phyloP scores from a whole-genome alignment of 2,797 vertebrate genomes.

The Gorsachius magnificus region DNA sequence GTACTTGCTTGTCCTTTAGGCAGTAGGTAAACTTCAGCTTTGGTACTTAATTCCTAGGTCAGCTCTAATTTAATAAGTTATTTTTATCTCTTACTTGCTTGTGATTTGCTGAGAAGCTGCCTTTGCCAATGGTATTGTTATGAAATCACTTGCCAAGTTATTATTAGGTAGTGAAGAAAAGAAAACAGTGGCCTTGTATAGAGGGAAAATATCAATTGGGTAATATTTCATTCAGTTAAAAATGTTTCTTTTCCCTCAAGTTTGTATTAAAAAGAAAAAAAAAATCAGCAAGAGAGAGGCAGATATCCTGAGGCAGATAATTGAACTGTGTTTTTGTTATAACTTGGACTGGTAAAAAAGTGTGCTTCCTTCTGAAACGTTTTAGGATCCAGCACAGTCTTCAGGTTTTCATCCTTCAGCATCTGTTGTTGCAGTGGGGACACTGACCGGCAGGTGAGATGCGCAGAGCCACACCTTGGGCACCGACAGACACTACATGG shows the following conservation, averaged over 20 bases:
- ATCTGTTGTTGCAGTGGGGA: constrained; percentile 93
- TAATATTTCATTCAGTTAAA: background rate
- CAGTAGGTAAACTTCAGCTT: background rate
- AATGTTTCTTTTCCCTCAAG: background rate
- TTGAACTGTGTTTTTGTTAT: background rate
- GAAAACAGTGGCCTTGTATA: background rate
- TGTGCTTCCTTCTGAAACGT: constrained; percentile 60
- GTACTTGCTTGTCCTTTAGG: background rate
- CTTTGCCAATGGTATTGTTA: background rate
- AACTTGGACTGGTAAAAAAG: background rate
- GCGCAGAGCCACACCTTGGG: background rate
- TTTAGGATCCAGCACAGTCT: constrained; percentile 93
- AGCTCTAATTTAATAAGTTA: background rate
- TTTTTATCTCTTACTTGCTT: constrained; percentile 21
- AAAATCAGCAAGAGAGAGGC: background rate
- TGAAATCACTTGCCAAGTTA: background rate
- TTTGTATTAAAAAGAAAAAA: background rate
- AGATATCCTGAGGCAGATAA: background rate
- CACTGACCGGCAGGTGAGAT: constrained; percentile 92
- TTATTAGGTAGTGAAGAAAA: background rate
- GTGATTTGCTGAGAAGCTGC: background rate
- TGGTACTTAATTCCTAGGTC: constrained; percentile 1
- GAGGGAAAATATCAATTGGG: background rate
- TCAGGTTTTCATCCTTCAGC: constrained; percentile 95
- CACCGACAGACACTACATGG: background rate